These are phyloP conservation scores for Cetonia aurata DNA, from an alignment of 2,888 invertebrate genomes.

Conservation along the genomic window DNA sequence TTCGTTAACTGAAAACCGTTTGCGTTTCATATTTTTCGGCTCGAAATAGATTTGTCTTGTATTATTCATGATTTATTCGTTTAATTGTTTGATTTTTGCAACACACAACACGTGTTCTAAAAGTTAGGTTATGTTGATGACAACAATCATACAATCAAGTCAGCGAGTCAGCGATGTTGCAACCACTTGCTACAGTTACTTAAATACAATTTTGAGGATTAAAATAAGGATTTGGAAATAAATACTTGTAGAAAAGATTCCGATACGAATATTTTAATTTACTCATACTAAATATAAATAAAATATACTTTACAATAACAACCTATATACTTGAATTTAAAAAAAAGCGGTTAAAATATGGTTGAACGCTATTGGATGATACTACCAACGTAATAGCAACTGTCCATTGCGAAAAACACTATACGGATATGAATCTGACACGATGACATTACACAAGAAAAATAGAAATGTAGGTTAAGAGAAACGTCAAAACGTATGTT, in stretches of 20 bases:
- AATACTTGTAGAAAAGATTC: too few species aligned
- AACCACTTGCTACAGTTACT: too few species aligned
- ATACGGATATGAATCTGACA: not conserved
- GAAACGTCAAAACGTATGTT: slow-evolving; percentile 32
- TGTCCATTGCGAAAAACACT: slow-evolving; percentile 4
- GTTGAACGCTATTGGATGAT: too few species aligned
- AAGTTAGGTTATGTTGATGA: slow-evolving; percentile 10
- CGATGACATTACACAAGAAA: slow-evolving; percentile 22
- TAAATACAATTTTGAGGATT: too few species aligned
- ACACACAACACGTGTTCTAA: slow-evolving; percentile 15
- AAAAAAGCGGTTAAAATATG: too few species aligned
- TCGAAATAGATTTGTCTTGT: not conserved
- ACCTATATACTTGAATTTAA: too few species aligned
- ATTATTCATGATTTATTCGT: slow-evolving; percentile 14
- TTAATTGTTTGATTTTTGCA: not conserved
- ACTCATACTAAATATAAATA: too few species aligned
- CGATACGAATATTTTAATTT: too few species aligned
- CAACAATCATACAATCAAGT: not conserved
- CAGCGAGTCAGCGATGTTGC: too few species aligned
- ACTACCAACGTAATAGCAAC: too few species aligned
- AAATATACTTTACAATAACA: too few species aligned
- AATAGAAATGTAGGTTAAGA: slow-evolving; percentile 32
- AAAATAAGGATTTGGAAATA: too few species aligned
- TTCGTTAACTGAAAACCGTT: slow-evolving; percentile 37
- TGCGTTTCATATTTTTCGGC: slow-evolving; percentile 33